A percentile compares a stretch with the other conserved stretches of the same genome.
Conservation (phyloP, 2,797 vertebrate species). For the Gymnocypris eckloni region DNA sequence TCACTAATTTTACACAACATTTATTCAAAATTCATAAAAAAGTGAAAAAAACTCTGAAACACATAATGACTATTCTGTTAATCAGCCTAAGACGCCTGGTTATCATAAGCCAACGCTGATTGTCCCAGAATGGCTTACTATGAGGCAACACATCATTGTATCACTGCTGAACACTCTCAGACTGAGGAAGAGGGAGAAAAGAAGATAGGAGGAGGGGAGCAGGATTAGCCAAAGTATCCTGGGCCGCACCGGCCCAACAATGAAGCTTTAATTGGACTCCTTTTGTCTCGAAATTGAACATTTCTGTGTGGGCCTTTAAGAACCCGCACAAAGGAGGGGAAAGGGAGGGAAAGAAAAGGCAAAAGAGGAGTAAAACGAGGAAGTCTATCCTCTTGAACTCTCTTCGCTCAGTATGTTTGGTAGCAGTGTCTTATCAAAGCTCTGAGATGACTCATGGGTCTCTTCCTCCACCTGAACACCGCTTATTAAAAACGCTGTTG, state of each 20-base stretch:
- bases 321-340: constrained; percentile 53
- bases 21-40: neutral
- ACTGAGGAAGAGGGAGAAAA: constrained; percentile 35
- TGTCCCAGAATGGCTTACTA: neutral
- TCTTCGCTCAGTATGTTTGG: constrained; percentile 50
- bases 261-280: constrained; percentile 64
- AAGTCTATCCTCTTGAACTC: constrained; percentile 56
- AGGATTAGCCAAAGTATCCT: constrained; percentile 51
- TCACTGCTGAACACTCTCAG: constrained; percentile 5
- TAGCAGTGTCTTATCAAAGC: constrained; percentile 53
- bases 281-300: constrained; percentile 65
- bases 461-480: constrained; percentile 57
- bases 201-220: constrained; percentile 34
- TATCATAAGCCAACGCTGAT: constrained; percentile 1
- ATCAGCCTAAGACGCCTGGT: constrained; percentile 18
- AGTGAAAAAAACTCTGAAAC: neutral
- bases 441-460: constrained; percentile 33
- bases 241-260: constrained; percentile 46
- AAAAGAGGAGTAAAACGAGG: constrained; percentile 38
- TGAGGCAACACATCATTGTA: constrained; percentile 27
- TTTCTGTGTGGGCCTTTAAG: constrained; percentile 58
- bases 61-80: neutral
- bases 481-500: constrained; percentile 36
- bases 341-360: constrained; percentile 48
- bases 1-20: neutral